A percentile compares a stretch with the other conserved stretches of the same genome.
These are phyloP conservation scores for Sminthurides bifidus DNA, from an alignment of 1,140 invertebrate genomes.

Conservation along the genomic window DNA sequence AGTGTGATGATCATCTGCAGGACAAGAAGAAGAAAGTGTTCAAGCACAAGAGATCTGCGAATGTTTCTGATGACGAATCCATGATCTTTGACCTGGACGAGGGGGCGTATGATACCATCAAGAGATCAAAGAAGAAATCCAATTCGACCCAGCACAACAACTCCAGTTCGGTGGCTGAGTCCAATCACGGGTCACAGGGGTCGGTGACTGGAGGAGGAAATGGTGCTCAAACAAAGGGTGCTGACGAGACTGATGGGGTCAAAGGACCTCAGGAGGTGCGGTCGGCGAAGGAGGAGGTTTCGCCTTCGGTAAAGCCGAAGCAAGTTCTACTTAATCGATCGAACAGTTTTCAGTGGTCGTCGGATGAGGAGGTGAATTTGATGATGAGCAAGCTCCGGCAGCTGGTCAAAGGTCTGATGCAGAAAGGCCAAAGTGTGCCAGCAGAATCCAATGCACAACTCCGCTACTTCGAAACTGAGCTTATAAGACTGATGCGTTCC, in stretches of 20 bases:
- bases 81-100: slow-evolving; percentile 25
- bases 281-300: neutral
- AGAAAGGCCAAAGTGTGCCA: slow-evolving; percentile 41
- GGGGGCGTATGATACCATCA: slow-evolving; percentile 31
- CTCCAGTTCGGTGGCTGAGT: neutral
- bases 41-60: slow-evolving; percentile 29
- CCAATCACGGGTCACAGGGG: neutral
- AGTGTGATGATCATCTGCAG: slow-evolving; percentile 19
- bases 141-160: slow-evolving; percentile 7
- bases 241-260: neutral
- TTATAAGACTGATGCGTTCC: slow-evolving; percentile 81
- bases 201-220: neutral
- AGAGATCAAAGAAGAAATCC: slow-evolving; percentile 25
- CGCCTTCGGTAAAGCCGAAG: slow-evolving; percentile 6
- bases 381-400: slow-evolving; percentile 91
- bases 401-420: slow-evolving; percentile 75
- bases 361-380: slow-evolving; percentile 80
- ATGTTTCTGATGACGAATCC: slow-evolving; percentile 26
- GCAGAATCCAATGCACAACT: slow-evolving; percentile 23
- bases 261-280: neutral
- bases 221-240: neutral
- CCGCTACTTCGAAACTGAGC: slow-evolving; percentile 43
- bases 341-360: slow-evolving; percentile 52
- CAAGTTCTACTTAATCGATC: slow-evolving; percentile 14
- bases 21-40: slow-evolving; percentile 29